A percentile compares a stretch with the other conserved stretches of the same genome.
phyloP scores from a whole-genome alignment of 2,113 vertebrate species.

The Eurypyga helias region DNA sequence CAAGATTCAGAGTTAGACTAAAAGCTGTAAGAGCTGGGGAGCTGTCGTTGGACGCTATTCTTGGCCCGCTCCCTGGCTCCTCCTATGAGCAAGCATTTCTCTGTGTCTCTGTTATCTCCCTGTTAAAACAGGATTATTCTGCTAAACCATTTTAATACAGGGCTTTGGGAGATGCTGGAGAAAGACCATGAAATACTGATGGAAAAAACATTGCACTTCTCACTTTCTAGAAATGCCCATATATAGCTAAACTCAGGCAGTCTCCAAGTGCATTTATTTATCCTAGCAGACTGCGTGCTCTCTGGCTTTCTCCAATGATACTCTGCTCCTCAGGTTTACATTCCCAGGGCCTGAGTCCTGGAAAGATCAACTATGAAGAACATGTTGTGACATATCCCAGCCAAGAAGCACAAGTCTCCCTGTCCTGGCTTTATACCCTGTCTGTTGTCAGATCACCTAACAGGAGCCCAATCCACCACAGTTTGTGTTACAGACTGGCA shows the following conservation, averaged over 20 bases:
- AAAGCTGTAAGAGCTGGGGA: not conserved
- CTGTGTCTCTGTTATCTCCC: not conserved
- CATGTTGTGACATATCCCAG: not conserved
- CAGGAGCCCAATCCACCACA: not conserved
- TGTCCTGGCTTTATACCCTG: not conserved
- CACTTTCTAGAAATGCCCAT: conserved; percentile 21
- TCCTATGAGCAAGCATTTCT: not conserved
- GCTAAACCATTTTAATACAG: not conserved
- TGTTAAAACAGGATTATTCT: not conserved
- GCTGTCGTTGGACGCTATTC: not conserved
- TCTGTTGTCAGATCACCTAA: not conserved
- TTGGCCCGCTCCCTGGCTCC: not conserved
- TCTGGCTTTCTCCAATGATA: not conserved
- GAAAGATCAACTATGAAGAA: conserved; percentile 11
- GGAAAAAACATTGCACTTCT: not conserved
- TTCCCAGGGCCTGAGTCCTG: not conserved
- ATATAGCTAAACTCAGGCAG: not conserved
- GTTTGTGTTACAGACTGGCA: not conserved
- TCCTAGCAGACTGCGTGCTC: not conserved
- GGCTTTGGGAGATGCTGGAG: not conserved
- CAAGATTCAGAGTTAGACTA: not conserved
- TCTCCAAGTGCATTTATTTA: not conserved
- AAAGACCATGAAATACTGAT: not conserved
- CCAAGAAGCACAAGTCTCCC: not conserved
- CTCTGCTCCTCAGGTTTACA: not conserved